Percentiles rank a stretch among this genome's conserved stretches.
Conservation (phyloP, 2,797 vertebrate species). For the Chromobotia macracanthus region DNA sequence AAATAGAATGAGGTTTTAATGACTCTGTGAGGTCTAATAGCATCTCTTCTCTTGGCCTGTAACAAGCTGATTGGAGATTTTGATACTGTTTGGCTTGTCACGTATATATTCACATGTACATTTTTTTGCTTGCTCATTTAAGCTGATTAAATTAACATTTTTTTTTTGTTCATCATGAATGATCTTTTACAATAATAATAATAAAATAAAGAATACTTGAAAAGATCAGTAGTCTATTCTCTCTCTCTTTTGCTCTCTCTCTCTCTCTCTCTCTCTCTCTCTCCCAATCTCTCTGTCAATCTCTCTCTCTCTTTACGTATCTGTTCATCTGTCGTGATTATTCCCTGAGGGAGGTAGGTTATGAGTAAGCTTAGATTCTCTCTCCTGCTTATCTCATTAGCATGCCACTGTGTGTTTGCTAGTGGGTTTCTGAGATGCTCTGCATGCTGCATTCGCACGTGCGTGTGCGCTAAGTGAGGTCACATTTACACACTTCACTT, state of each 20-base stretch:
- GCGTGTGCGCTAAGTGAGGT: conserved; percentile 27
- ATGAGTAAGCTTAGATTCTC: conserved; percentile 49
- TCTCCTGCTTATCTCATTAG: conserved; percentile 55
- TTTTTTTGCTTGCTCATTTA: no score
- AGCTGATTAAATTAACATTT: no score
- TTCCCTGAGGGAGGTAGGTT: conserved; percentile 49
- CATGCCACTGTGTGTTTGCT: conserved; percentile 51
- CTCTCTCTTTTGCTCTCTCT: conserved; percentile 1
- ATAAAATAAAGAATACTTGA: no score
- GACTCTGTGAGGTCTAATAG: no score
- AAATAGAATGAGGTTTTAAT: no score
- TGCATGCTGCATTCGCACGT: conserved; percentile 37
- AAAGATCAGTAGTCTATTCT: no score
- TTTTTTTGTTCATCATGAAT: no score
- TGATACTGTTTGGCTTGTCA: no score
- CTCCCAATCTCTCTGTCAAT: conserved; percentile 14
- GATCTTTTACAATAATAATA: no score
- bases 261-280: background rate
- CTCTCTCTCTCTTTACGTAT: background rate
- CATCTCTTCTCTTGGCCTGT: no score
- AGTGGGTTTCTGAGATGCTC: conserved; percentile 46
- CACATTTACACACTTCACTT: conserved; percentile 40
- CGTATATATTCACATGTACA: no score
- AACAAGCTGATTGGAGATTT: no score
- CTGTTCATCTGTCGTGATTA: background rate